Conservation (phyloP, 1,140 invertebrate genomes). For the Eubasilissa regina region DNA sequence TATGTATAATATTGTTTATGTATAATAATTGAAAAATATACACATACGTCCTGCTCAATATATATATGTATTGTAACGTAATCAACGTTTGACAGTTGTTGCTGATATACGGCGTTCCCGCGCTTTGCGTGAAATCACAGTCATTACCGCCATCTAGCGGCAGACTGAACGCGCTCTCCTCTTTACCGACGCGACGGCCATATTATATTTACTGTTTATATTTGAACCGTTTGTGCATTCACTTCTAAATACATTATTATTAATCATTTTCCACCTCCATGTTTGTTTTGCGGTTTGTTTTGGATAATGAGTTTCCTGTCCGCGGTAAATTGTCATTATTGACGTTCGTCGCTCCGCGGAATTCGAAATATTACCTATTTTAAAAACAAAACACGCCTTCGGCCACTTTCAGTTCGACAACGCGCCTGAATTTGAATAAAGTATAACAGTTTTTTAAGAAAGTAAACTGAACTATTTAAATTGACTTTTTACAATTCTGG, state of each 20-base stretch:
- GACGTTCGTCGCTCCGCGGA: conserved; percentile 10
- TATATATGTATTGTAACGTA: too few relatives aligned
- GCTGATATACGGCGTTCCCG: conserved; percentile 7
- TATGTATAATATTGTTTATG: too few relatives aligned
- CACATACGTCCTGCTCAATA: too few relatives aligned
- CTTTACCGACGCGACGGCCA: not conserved
- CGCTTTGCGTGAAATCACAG: not conserved
- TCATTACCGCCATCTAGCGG: conserved; percentile 15
- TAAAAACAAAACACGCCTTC: conserved; percentile 4
- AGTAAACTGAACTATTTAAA: too few relatives aligned
- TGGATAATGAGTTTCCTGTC: conserved; percentile 32
- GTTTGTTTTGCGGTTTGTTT: conserved; percentile 34
- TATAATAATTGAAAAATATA: too few relatives aligned
- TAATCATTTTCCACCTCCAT: conserved; percentile 9
- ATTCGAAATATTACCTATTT: conserved; percentile 22
- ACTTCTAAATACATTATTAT: conserved; percentile 21
- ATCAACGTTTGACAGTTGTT: conserved; percentile 1
- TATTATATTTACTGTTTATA: not conserved
- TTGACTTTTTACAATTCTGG: too few relatives aligned
- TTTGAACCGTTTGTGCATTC: not conserved
- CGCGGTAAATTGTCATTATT: conserved; percentile 30
- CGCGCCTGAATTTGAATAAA: not conserved
- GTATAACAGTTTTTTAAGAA: too few relatives aligned
- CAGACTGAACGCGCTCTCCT: not conserved
- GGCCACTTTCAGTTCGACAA: not conserved